A percentile compares a stretch with the other conserved stretches of the same genome.
Conservation (phyloP, 2,888 invertebrate species). For the Ectemnius cavifrons region DNA sequence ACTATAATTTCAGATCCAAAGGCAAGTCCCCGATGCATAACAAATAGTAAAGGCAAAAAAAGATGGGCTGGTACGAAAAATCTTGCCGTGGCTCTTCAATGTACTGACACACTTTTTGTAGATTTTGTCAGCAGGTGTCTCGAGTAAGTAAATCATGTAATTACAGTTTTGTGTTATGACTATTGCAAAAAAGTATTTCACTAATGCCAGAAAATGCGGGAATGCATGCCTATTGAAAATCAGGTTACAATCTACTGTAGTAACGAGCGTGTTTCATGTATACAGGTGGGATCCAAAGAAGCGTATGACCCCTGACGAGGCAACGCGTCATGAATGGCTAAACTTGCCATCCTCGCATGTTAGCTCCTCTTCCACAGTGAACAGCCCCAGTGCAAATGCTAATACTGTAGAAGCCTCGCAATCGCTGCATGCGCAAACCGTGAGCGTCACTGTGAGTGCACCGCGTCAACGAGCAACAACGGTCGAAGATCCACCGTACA, state of each 20-base stretch:
- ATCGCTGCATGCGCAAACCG: slow-evolving; percentile 63
- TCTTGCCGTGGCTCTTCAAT: slow-evolving; percentile 88
- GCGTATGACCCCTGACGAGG: slow-evolving; percentile 94
- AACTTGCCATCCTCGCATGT: slow-evolving; percentile 79
- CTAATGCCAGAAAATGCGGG: too few species aligned
- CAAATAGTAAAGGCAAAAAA: slow-evolving; percentile 96
- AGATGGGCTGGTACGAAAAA: slow-evolving; percentile 92
- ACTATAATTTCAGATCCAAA: slow-evolving; percentile 77
- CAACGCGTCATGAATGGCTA: slow-evolving; percentile 92
- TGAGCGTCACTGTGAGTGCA: slow-evolving; percentile 71
- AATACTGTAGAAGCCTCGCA: slow-evolving; percentile 61
- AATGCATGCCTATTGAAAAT: too few species aligned
- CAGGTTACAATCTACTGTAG: too few species aligned
- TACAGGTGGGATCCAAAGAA: slow-evolving; percentile 94
- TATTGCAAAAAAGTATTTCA: too few species aligned
- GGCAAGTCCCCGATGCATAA: slow-evolving; percentile 93
- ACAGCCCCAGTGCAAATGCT: slow-evolving; percentile 49
- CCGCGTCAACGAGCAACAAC: slow-evolving; percentile 79
- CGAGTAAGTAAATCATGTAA: slow-evolving; percentile 83
- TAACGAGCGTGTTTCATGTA: slow-evolving; percentile 22
- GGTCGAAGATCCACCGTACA: slow-evolving; percentile 76
- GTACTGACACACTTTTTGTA: slow-evolving; percentile 92
- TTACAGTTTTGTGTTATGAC: too few species aligned
- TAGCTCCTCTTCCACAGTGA: slow-evolving; percentile 58
- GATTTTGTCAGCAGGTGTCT: slow-evolving; percentile 94